phyloP scores from a whole-genome alignment of 2,888 invertebrate species.

The Zaprionus obscuricornis region DNA sequence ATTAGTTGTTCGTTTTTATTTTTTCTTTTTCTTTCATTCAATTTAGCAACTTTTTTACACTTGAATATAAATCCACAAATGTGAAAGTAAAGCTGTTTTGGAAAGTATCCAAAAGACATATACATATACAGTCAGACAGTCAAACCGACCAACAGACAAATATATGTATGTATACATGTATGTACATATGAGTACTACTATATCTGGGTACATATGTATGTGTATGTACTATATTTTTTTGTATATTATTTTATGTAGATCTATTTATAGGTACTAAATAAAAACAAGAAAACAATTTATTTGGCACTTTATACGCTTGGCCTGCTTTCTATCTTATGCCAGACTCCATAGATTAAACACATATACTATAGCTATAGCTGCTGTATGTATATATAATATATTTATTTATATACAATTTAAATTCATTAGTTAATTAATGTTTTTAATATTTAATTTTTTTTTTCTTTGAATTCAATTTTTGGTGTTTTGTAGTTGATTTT shows the following conservation, averaged over 20 bases:
- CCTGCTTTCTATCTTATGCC: conserved; percentile 30
- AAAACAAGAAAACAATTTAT: conserved; percentile 29
- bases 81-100: conserved; percentile 62
- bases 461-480: neutral
- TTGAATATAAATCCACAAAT: no score
- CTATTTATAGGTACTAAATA: conserved; percentile 38
- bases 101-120: conserved; percentile 70
- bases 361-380: neutral
- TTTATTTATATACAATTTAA: neutral
- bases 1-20: no score
- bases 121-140: no score
- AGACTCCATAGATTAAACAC: conserved; percentile 30
- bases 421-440: neutral
- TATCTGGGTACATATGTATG: conserved; percentile 10
- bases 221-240: no score
- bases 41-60: conserved; percentile 15
- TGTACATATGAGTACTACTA: no score
- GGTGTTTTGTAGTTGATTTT: neutral
- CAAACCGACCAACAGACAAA: neutral
- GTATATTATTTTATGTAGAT: conserved; percentile 37
- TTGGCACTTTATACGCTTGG: conserved; percentile 23
- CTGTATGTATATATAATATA: neutral
- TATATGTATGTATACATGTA: conserved; percentile 1
- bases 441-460: neutral
- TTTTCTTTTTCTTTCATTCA: no score